Percentiles rank a stretch among this genome's conserved stretches.
Conservation (phyloP, 1,140 invertebrate genomes). For the Drosophila kurseongensis region DNA sequence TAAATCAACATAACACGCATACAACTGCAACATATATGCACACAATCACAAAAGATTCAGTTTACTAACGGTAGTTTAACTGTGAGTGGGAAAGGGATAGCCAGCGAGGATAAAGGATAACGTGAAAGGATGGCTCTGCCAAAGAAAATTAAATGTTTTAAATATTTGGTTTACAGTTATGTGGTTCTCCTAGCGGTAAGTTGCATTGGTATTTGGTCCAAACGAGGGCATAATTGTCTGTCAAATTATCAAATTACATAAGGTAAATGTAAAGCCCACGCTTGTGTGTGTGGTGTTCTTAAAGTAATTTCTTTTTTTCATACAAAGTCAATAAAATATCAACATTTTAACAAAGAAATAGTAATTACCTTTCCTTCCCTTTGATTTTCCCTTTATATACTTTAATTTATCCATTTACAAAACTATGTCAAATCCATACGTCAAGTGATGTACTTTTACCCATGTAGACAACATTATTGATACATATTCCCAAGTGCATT, state of each 20-base stretch:
- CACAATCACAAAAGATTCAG: slow-evolving; percentile 18
- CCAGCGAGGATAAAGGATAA: slow-evolving; percentile 7
- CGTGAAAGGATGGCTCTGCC: slow-evolving; percentile 72
- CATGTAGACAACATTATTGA: slow-evolving; percentile 17
- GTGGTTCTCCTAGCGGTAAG: slow-evolving; percentile 84
- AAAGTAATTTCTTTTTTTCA: slow-evolving; percentile 7
- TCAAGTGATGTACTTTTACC: slow-evolving; percentile 12
- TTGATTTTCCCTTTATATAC: background rate
- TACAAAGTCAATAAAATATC: background rate
- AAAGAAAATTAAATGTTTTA: slow-evolving; percentile 84
- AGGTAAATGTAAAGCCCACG: slow-evolving; percentile 32
- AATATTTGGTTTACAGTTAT: slow-evolving; percentile 84
- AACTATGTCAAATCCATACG: slow-evolving; percentile 34
- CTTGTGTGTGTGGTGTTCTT: slow-evolving; percentile 1
- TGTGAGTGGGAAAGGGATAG: slow-evolving; percentile 26
- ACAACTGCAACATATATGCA: slow-evolving; percentile 27
- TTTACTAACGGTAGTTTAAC: slow-evolving; percentile 30
- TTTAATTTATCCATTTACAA: background rate
- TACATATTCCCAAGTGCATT: slow-evolving; percentile 11
- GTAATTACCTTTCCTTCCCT: background rate
- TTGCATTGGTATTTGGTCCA: slow-evolving; percentile 18
- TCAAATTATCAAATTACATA: slow-evolving; percentile 51
- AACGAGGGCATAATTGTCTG: slow-evolving; percentile 25
- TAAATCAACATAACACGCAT: slow-evolving; percentile 13
- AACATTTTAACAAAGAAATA: no score